Conservation (phyloP, 2,888 invertebrate species). For the Drosophila greeni region DNA sequence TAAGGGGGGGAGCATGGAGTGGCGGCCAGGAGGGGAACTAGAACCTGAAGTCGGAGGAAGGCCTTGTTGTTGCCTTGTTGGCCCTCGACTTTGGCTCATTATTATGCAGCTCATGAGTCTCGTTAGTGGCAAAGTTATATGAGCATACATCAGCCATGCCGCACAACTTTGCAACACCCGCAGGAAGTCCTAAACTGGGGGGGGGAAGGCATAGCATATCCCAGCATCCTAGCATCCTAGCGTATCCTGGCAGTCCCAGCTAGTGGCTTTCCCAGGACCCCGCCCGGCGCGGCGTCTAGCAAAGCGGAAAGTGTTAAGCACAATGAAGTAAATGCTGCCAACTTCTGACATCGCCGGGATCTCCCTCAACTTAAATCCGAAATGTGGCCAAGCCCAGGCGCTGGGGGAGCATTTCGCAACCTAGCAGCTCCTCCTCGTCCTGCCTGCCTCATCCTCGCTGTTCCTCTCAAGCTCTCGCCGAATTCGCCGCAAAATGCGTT, state of each 20-base stretch:
- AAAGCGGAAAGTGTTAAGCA: conserved; percentile 69
- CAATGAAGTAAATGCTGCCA: conserved; percentile 63
- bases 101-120: conserved; percentile 72
- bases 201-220: not conserved
- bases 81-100: conserved; percentile 53
- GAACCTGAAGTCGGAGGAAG: not conserved
- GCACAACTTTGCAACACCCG: conserved; percentile 67
- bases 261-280: not conserved
- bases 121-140: conserved; percentile 73
- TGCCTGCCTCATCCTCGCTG: not conserved
- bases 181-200: conserved; percentile 23
- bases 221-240: conserved; percentile 3
- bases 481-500: conserved; percentile 60
- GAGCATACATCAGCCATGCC: conserved; percentile 67
- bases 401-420: conserved; percentile 3
- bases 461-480: conserved; percentile 30
- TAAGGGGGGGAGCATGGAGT: not conserved
- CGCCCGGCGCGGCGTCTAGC: conserved; percentile 42
- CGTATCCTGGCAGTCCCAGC: conserved; percentile 1
- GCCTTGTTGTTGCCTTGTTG: conserved; percentile 9
- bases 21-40: not conserved
- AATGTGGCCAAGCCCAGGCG: conserved; percentile 13
- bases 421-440: not conserved
- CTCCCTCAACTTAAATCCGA: conserved; percentile 27
- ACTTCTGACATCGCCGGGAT: conserved; percentile 49